Evolutionary conservation across 2,113 vertebrate species (phyloP).

Genomic region (Ciconia boyciana): DNA sequence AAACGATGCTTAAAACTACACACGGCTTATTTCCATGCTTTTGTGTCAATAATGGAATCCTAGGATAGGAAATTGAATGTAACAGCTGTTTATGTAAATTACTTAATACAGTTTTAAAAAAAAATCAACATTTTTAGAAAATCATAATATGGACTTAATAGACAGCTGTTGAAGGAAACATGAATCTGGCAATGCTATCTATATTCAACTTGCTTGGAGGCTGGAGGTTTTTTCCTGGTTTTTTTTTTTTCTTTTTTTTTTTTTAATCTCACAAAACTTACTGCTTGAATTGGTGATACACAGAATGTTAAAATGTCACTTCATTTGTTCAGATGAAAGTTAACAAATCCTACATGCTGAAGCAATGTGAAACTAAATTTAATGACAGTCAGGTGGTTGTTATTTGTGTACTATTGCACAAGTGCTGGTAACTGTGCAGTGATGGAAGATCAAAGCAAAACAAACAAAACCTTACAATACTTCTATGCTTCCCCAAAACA

Average conservation of each 20-base stretch:
- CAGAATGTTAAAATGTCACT: neutral
- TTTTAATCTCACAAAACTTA: neutral
- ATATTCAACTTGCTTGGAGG: neutral
- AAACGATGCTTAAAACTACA: neutral
- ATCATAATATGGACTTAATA: neutral
- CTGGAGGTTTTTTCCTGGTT: neutral
- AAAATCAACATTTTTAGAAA: neutral
- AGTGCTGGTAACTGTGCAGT: neutral
- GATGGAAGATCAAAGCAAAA: conserved; percentile 28
- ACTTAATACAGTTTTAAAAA: neutral
- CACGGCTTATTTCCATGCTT: neutral
- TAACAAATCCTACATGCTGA: conserved; percentile 34
- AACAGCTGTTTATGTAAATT: conserved; percentile 8
- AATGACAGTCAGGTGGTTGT: conserved; percentile 2
- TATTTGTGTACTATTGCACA: neutral
- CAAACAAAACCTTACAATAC: conserved; percentile 1
- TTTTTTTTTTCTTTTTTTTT: neutral
- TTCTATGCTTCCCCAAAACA: neutral
- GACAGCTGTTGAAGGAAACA: neutral
- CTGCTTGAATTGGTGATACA: neutral
- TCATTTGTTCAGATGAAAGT: conserved; percentile 28
- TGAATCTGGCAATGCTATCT: neutral
- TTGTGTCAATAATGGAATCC: neutral
- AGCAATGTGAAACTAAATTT: conserved; percentile 25
- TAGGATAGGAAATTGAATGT: neutral